Percentiles rank a stretch among this genome's conserved stretches.
These are phyloP conservation scores for Schizopygopsis pylzovi DNA, from an alignment of 2,797 vertebrate genomes.

Conservation along the genomic window DNA sequence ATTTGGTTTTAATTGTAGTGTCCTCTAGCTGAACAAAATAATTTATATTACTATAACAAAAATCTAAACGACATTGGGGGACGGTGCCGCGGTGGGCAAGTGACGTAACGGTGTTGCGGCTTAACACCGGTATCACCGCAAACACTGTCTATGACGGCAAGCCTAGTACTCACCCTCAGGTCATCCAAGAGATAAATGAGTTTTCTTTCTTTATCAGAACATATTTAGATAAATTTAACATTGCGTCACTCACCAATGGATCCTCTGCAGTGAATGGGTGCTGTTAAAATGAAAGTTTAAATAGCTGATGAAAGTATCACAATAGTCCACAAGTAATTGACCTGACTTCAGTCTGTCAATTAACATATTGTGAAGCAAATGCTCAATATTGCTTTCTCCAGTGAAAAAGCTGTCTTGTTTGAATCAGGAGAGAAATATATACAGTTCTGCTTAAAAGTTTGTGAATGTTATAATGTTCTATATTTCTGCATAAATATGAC, in stretches of 20 bases:
- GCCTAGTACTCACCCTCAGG: background rate
- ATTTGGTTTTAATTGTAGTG: no score
- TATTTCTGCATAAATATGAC: background rate
- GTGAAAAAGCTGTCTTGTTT: background rate
- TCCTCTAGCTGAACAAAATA: no score
- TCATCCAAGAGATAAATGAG: background rate
- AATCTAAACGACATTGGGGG: no score
- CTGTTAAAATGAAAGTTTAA: background rate
- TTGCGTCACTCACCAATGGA: background rate
- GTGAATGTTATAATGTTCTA: background rate
- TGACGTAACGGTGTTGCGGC: no score
- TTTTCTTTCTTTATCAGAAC: background rate
- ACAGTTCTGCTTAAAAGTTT: background rate
- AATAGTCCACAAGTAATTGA: background rate
- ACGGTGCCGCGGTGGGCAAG: no score
- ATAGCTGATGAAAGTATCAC: background rate
- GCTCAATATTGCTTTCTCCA: background rate
- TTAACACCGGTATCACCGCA: no score
- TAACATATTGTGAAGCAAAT: background rate
- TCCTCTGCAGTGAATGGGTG: background rate
- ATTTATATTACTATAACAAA: no score
- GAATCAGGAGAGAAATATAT: background rate
- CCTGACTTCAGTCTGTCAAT: background rate
- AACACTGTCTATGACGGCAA: no score
- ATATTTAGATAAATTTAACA: background rate